Base-by-base conservation (phyloP, 2,888 invertebrate species). In the Drosophila mulleri region DNA sequence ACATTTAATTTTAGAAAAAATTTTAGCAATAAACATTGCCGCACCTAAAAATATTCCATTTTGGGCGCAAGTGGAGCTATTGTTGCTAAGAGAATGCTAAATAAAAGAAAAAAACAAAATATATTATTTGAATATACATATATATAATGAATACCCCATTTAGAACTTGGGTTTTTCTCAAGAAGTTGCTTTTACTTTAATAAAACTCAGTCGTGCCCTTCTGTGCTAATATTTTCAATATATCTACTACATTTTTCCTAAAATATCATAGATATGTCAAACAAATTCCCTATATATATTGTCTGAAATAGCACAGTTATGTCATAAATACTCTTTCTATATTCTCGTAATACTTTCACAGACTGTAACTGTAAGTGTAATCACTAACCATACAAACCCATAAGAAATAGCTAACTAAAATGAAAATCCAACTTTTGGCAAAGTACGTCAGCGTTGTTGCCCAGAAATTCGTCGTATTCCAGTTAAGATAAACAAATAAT, bases 401-500 rank as follows among this genome's bases (percentile, higher is more conserved):
- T 14, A 2, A 3, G 18, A 35, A 20, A 14, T 20, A 35, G 35
- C 1, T 35, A 52, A 50, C 1, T 35, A 52, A 50, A 18, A 3
- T 41, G 29, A n/a, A 64, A 63, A 6, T 0, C 9, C 18, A n/a
- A 18, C 23, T 35, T 63, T 62, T 9, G 8, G 8, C 29, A 16
- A 18, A 5, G 7, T 50, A 20, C 35, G 50, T 39, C 12, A 11
- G 11, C 12, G 32, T 14, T 23, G 47, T 29, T 39, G 4, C 26
- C 26, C 32, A 67, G 67, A 66, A 67, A 48, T 7, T 37, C n/a
- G 14, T 5, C 23, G 41, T 48, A 54, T 54, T 37, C 41, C 41
- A 42, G 20, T 4, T 26, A 67, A 71, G 50, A 47, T 20, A 35
- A 58, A 20, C 37, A 47, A 71, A 58, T 50, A 16, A 50, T 29